These are phyloP conservation scores for Adoxophyes honmai DNA, from an alignment of 1,140 invertebrate species.

Conservation along the genomic window DNA sequence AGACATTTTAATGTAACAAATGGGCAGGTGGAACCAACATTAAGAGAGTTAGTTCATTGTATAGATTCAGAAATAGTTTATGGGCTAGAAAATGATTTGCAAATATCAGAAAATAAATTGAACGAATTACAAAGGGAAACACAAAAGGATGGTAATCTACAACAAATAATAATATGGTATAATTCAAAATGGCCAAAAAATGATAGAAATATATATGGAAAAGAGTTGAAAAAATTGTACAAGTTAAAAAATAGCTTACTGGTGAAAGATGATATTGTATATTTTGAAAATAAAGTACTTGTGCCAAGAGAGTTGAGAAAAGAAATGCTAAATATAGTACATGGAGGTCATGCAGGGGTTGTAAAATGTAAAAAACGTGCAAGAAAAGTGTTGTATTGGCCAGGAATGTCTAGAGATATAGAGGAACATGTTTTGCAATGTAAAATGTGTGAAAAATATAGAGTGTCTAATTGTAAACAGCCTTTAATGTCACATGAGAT, in stretches of 20 bases:
- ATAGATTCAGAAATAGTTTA: not conserved
- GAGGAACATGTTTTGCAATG: not conserved
- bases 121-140: not conserved
- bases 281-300: not conserved
- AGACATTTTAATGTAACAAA: not conserved
- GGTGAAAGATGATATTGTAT: not conserved
- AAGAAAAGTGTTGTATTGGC: slow-evolving; percentile 8
- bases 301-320: not conserved
- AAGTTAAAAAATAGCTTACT: not conserved
- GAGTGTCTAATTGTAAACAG: not conserved
- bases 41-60: not conserved
- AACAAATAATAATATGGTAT: not conserved
- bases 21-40: not conserved
- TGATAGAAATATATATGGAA: not conserved
- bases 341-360: not conserved
- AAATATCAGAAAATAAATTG: not conserved
- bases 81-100: not conserved
- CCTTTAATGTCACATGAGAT: not conserved
- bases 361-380: slow-evolving; percentile 11
- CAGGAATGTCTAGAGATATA: slow-evolving; percentile 6
- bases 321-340: not conserved
- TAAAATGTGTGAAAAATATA: not conserved
- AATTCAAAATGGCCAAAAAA: not conserved
- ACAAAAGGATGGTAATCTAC: not conserved
- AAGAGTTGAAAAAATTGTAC: not conserved